A percentile compares a stretch with the other conserved stretches of the same genome.
These are phyloP conservation scores for Apocrypta bakeri DNA, from an alignment of 1,140 invertebrate species.

Conservation along the genomic window DNA sequence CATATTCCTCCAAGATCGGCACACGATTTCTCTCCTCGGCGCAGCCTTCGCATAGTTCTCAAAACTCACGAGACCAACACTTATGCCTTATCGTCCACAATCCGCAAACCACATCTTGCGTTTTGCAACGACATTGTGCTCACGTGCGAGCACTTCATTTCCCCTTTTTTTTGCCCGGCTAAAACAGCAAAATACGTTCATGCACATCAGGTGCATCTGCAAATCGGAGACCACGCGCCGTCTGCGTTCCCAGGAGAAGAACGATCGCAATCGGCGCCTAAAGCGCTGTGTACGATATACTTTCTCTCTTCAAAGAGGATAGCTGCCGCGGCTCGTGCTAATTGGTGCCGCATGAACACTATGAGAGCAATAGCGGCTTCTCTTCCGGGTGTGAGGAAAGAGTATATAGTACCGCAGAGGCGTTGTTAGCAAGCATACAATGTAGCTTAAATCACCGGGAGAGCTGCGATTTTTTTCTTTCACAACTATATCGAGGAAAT, in stretches of 20 bases:
- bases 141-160: too few species aligned
- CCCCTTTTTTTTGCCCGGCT: too few species aligned
- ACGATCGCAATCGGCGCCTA: constrained; percentile 13
- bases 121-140: too few species aligned
- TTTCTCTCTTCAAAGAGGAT: constrained; percentile 13
- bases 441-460: not conserved
- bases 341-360: constrained; percentile 7
- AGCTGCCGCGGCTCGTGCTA: not conserved
- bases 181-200: too few species aligned
- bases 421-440: not conserved
- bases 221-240: not conserved
- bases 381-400: constrained; percentile 38
- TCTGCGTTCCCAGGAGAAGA: not conserved
- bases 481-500: not conserved
- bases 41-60: too few species aligned
- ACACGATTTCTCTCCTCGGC: too few species aligned
- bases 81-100: too few species aligned
- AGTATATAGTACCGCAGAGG: not conserved
- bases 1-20: too few species aligned
- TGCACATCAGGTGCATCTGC: not conserved
- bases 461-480: not conserved
- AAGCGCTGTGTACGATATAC: constrained; percentile 11
- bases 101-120: too few species aligned
- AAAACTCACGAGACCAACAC: too few species aligned
- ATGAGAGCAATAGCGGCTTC: not conserved